Evolutionary conservation across 1,140 invertebrate genomes (phyloP), one percentile per base, ranked within the genome.

Genomic region (Drosophila cardini): DNA sequence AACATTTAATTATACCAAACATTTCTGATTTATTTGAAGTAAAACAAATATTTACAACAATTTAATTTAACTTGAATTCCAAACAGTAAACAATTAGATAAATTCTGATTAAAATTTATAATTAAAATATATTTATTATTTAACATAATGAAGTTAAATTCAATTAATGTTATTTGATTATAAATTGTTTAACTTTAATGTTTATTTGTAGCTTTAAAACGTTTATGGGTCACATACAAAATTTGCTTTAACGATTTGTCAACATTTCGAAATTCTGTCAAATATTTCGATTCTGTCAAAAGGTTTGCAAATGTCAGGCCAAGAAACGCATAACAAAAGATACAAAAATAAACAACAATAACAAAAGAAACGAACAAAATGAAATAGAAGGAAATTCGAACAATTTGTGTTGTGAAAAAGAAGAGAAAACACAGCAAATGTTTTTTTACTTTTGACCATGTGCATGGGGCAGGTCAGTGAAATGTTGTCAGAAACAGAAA

Each of bases 391-490:
- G 21, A 61, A 74, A 63, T 67, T 52, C 32, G 18, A 60, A 68
- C 65, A 70, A 62, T 38, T 53, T 32, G 38, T 21, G 38, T 21
- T 67, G 70, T 43, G 38, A 55, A 46, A 53, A 60, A 57, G 55
- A 58, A 30, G 40, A 62, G 61, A 77, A 67, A 64, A 61, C 2
- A 2, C 48, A n/a, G 21, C 21, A 26, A 26, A 26, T 26, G 21
- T 26, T 26, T 26, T 26, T 26, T 2, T 26, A 61, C 40, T 74
- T 53, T 50, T 53, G 52, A n/a, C 21, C 42, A 34, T 58, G 56
- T 52, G 50, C 57, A 64, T 85, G 70, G 71, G 82, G 78, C 83
- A 85, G 82, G 82, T 85, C 82, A 85, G 82, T 81, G 75, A 82
- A 85, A 74, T 69, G 77, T 74, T 67, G 56, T 71, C 75, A 74